Base-by-base conservation (phyloP, 1,140 invertebrate species). In the Steinernema khuongi region DNA sequence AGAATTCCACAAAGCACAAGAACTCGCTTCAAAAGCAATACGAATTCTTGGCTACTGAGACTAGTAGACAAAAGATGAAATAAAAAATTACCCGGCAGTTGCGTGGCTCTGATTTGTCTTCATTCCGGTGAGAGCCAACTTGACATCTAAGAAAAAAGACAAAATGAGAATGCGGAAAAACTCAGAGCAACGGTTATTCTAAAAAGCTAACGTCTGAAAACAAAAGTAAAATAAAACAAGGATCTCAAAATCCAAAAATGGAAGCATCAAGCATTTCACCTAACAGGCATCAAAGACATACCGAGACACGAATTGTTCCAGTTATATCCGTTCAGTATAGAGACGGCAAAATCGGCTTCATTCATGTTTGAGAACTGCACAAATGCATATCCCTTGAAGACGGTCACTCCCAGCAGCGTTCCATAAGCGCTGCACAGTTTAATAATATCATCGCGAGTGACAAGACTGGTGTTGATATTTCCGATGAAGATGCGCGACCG, bases 111-210 rank as follows among this genome's bases (percentile, higher is more conserved):
- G 36, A 41, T n/a, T n/a, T n/a, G 50, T 14, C 50, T 60, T 60
- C 50, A 60, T 60, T 26, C 50, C 50, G 50, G 50, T 60, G 19
- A 60, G 50, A 60, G 50, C 50, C 50, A 60, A 22, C 50, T 60
- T 60, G 50, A 60, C 50, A 60, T 60, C 50, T 60, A 26, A 60
- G 50, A 60, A 60, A 60, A 60, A 60, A 60, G 50, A 60, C 14
- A 60, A 60, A n/a, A 22, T n/a, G 50, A 22, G 19, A 60, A 60
- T 60, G 50, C 14, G 14, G 11, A 60, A 60, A 60, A 60, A 11
- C 14, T 41, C 36, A 41, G 7, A 41, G n/a, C 36, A 41, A 41
- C 36, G 36, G 36, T 41, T 41, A 60, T 60, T 60, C 50, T 60
- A 60, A 60, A 60, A 60, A 60, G 50, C 50, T 60, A 60, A 41